These are phyloP conservation scores for Calidris pugnax DNA, from an alignment of 2,113 vertebrate species.

Conservation along the genomic window DNA sequence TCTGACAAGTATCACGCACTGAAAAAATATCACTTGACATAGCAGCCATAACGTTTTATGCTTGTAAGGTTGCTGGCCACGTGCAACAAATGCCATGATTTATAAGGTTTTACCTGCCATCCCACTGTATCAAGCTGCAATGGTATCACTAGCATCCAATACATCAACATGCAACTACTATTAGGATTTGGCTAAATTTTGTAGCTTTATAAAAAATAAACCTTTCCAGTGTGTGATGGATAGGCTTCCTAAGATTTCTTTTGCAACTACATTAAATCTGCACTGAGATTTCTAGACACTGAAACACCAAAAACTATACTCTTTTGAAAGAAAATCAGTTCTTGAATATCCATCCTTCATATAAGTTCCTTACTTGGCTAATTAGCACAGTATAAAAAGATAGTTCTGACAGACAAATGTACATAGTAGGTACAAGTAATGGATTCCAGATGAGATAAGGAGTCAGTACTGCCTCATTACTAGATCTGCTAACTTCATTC, in stretches of 20 bases:
- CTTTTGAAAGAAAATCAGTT: not conserved
- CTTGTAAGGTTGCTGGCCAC: not conserved
- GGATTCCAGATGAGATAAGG: not conserved
- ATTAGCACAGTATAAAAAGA: not conserved
- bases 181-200: not conserved
- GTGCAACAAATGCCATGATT: not conserved
- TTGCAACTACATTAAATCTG: not conserved
- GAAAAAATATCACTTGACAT: not conserved
- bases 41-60: not conserved
- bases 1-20: not conserved
- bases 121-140: not conserved
- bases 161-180: not conserved
- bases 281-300: not conserved
- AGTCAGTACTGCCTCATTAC: not conserved
- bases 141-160: not conserved
- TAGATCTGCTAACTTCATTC: not conserved
- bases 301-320: not conserved
- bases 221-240: not conserved
- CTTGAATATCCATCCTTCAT: not conserved
- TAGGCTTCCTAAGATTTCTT: not conserved
- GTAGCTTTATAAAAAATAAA: not conserved
- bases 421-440: not conserved
- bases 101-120: not conserved
- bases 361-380: not conserved
- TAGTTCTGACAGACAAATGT: not conserved